phyloP scores from a whole-genome alignment of 2,113 vertebrate genomes.

The Clarias gariepinus region DNA sequence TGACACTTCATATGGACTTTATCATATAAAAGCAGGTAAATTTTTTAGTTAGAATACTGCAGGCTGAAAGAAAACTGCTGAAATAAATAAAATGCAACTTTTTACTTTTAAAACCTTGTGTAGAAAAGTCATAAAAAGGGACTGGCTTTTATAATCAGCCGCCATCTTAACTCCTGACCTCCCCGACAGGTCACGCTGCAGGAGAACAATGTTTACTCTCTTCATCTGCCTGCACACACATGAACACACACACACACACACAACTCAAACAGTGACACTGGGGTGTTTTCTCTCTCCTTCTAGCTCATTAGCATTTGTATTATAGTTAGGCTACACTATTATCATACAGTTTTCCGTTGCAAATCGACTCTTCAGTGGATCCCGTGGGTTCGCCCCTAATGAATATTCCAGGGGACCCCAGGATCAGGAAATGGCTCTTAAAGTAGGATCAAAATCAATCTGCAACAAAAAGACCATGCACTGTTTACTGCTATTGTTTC shows the following conservation, averaged over 20 bases:
- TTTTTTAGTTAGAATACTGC: background rate
- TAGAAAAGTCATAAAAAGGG: constrained; percentile 14
- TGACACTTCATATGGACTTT: background rate
- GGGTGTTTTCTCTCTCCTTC: constrained; percentile 58
- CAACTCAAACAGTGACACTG: constrained; percentile 29
- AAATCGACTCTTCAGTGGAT: constrained; percentile 71
- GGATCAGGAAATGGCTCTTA: constrained; percentile 58
- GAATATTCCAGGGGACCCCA: constrained; percentile 63
- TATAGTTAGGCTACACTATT: constrained; percentile 64
- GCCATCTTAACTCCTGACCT: constrained; percentile 49
- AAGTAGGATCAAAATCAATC: constrained; percentile 60
- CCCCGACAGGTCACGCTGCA: constrained; percentile 45
- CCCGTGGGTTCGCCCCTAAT: constrained; percentile 59
- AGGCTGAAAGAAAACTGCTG: too few species aligned
- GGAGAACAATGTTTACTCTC: constrained; percentile 42
- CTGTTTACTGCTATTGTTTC: constrained; percentile 18
- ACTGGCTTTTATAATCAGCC: constrained; percentile 30
- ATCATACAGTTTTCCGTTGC: constrained; percentile 71
- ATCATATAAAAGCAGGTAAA: background rate
- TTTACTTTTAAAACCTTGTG: background rate
- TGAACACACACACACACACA: constrained; percentile 40
- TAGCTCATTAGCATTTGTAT: constrained; percentile 75
- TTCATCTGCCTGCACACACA: constrained; percentile 15
- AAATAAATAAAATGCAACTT: background rate
- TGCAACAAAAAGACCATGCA: constrained; percentile 55